Conservation (phyloP, 2,113 vertebrate species). For the Phaetusa simplex region DNA sequence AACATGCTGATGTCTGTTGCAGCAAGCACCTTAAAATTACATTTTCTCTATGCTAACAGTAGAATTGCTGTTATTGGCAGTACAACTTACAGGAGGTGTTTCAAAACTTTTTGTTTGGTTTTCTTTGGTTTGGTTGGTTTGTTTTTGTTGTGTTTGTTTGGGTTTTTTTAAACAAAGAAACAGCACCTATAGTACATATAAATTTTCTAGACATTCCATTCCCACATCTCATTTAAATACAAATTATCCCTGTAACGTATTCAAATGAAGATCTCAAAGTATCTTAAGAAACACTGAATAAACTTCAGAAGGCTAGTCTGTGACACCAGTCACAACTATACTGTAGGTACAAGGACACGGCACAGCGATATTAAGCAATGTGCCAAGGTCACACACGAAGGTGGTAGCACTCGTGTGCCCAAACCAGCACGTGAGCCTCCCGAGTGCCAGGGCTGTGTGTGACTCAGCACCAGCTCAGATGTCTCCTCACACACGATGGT, state of each 20-base stretch:
- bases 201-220: not conserved
- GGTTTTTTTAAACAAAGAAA: not conserved
- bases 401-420: accelerated
- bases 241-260: not conserved
- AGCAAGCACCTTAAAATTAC: not conserved
- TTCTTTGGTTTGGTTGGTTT: not conserved
- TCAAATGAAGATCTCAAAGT: not conserved
- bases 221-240: not conserved
- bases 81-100: not conserved
- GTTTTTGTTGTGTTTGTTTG: no score
- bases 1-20: not conserved
- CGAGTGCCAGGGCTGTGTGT: not conserved
- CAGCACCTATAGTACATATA: accelerated
- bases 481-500: not conserved
- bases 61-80: not conserved
- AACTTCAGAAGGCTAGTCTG: not conserved
- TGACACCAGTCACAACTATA: not conserved
- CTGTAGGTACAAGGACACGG: not conserved
- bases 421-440: not conserved
- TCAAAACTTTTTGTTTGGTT: not conserved
- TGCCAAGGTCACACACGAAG: not conserved
- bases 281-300: not conserved
- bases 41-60: not conserved
- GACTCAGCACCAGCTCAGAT: not conserved
- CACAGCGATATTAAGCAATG: not conserved